Base-by-base conservation (phyloP, 2,113 vertebrate genomes). In the Fulica atra region DNA sequence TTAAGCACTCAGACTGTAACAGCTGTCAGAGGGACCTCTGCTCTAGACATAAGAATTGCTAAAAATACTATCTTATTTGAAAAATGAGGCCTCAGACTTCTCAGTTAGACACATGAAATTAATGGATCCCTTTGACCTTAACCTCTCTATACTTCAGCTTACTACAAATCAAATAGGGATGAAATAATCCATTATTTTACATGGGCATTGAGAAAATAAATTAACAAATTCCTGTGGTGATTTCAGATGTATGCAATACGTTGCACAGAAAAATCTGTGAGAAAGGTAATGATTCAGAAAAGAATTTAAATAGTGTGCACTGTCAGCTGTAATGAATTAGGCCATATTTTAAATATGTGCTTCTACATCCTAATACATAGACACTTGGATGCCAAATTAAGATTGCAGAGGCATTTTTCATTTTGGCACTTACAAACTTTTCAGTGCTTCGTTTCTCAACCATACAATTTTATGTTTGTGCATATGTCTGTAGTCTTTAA, bases 1-100 rank as follows among this genome's bases (percentile, higher is more conserved):
- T 73, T 16, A 70, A 63, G 31, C 8, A 38, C 54, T 82, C 50
- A 44, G 25, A 60, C 3, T 60, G 59, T 63, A 88, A 81, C 23
- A 81, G 42, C 81, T 88, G 68, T 88, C 51, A 78, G 69, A 88
- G 23, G 14, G 42, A 84, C 29, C 83, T 86, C 42, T 92, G 59
- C 38, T 91, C 81, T 54, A 88, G 65, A 89, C 77, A 81, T 51
- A 78, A 3, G 10, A 66, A 59, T 73, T 78, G 35, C 80, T 95
- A 88, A 95, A 97, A 92, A 93, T 92, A 92, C 46, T 68, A 46
- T 11, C 23, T 63, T 59, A 78, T 63, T 81, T 88, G 51, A 94
- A 91, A 93, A 95, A 93, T 64, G 64, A 86, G 35, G 51, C 42
- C 68, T 86, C 59, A 50, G 76, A 15, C 35, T 84, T 92, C 69